Base-by-base conservation (phyloP, 2,797 vertebrate species). In the Smutsia temminckii region DNA sequence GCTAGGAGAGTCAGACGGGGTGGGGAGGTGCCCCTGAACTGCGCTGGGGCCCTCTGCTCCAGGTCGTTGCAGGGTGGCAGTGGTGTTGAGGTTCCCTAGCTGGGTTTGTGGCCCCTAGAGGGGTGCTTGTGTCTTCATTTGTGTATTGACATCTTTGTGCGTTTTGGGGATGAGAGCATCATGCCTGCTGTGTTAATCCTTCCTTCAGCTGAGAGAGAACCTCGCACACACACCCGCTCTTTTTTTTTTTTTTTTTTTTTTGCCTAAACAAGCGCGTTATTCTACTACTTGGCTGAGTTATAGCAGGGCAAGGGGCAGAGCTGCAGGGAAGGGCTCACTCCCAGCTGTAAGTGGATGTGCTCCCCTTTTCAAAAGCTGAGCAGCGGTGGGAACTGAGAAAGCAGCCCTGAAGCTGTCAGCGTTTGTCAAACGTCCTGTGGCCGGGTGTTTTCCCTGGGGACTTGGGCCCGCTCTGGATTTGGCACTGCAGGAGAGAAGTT, bases 321-420 rank as follows among this genome's bases (percentile, higher is more conserved):
- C 64, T 46, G 11, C 34, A 69, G 94, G 91, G 87, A 95, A 72
- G 16, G 1, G 1, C 51, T 79, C 79, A 34, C 63, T 93, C 55
- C 5, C 17, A 20, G 61, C 80, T 83, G 20, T 49, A 27, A 53
- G 77, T 10, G 77, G 17, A 66, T 0, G 11, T 1, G 29, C 68
- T 93, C 85, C 74, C 79, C 64, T 53, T 86, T 86, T 46, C 27
- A 4, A 69, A 95, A 53, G 81, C 57, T 16, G n/a, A 88, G 77
- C 63, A 1, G 0, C 0, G 53, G 23, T 74, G 83, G 37, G 53
- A 51, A 42, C 37, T 8, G 34, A 89, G 78, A 29, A 57, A 72
- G n/a, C 23, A 3, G 64, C 25, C 3, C 77, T 6, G 8, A 66
- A 34, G 6, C 75, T 59, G 79, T 74, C 55, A 21, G 49, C 77